These are phyloP conservation scores for Lasioglossum morio DNA, from an alignment of 2,888 invertebrate species.

Conservation along the genomic window DNA sequence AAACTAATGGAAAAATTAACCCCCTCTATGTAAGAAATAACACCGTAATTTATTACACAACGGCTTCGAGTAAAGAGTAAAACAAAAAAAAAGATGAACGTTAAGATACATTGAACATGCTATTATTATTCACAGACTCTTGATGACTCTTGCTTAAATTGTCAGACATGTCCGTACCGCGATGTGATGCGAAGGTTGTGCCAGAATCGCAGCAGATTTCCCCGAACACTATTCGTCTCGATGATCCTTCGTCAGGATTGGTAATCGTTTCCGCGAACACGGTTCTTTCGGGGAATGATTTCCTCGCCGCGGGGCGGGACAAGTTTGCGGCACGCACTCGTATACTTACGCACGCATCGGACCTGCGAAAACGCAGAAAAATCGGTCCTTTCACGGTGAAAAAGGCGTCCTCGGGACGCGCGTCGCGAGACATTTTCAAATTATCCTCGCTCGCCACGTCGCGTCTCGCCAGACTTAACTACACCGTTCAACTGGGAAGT, in stretches of 20 bases:
- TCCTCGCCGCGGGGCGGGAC: conserved; percentile 1
- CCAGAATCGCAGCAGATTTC: not conserved
- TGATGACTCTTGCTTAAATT: not conserved
- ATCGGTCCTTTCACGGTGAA: conserved; percentile 9
- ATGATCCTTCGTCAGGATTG: conserved; percentile 15
- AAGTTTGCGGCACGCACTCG: not conserved
- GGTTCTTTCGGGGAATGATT: conserved; percentile 7
- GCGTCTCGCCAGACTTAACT: conserved; percentile 13
- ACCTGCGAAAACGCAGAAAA: conserved; percentile 29
- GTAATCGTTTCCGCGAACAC: conserved; percentile 48
- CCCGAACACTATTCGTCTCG: not conserved
- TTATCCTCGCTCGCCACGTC: conserved; percentile 18
- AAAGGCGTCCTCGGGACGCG: not conserved
- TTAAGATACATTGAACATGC: no score
- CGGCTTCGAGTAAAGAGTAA: not conserved
- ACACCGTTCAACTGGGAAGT: conserved; percentile 1
- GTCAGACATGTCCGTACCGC: not conserved
- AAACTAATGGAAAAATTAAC: not conserved
- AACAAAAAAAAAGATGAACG: not conserved
- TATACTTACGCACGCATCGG: conserved; percentile 12
- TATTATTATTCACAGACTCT: no score
- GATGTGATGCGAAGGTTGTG: not conserved
- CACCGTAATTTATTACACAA: not conserved
- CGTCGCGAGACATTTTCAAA: conserved; percentile 8
- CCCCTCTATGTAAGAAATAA: not conserved